phyloP scores from a whole-genome alignment of 2,888 invertebrate genomes.

The Drosophila subsilvestris region DNA sequence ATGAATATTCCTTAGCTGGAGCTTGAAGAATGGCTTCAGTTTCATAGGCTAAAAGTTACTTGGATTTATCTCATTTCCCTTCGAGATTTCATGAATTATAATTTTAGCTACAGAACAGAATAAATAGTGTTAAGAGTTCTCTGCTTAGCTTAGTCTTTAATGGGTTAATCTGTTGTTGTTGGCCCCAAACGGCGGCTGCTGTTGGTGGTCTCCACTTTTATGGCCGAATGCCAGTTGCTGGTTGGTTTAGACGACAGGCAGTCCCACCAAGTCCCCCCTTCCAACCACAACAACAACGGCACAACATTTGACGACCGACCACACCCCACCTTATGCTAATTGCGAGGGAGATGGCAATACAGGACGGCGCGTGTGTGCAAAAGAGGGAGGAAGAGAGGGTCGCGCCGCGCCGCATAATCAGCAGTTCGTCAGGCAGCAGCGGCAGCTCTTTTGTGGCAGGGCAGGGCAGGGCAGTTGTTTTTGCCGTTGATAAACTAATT shows the following conservation, averaged over 20 bases:
- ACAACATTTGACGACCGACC: slow-evolving; percentile 53
- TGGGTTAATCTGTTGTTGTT: slow-evolving; percentile 61
- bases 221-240: slow-evolving; percentile 75
- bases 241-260: slow-evolving; percentile 48
- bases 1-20: too few species aligned
- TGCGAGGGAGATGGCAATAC: slow-evolving; percentile 62
- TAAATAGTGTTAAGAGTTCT: background rate
- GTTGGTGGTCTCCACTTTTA: slow-evolving; percentile 75
- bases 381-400: background rate
- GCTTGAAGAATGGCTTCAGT: too few species aligned
- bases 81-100: background rate
- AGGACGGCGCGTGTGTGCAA: slow-evolving; percentile 2
- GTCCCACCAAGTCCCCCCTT: background rate
- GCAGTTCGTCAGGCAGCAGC: slow-evolving; percentile 61
- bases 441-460: background rate
- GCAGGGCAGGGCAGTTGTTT: slow-evolving; percentile 12
- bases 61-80: background rate
- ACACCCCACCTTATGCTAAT: slow-evolving; percentile 77
- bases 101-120: background rate
- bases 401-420: slow-evolving; percentile 60
- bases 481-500: slow-evolving; percentile 76
- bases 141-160: slow-evolving; percentile 2
- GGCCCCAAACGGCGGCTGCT: slow-evolving; percentile 46
- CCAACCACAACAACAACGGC: background rate
- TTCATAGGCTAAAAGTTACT: too few species aligned